These are phyloP conservation scores for Laupala kohalensis DNA, from an alignment of 1,140 invertebrate species.

Conservation along the genomic window DNA sequence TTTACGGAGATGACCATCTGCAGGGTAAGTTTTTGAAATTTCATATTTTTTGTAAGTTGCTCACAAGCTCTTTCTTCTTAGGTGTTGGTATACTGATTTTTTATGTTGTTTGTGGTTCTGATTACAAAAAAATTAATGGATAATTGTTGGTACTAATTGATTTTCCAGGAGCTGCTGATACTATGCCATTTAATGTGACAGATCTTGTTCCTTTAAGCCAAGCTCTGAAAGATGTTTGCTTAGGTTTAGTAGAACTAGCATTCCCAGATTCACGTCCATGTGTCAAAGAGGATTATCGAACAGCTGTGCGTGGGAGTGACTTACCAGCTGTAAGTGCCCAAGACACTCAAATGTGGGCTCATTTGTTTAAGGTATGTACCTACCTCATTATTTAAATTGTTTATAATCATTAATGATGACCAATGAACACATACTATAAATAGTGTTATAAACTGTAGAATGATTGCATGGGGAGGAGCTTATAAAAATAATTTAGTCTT, in stretches of 20 bases:
- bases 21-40: conserved; percentile 25
- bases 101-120: conserved; percentile 7
- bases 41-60: conserved; percentile 20
- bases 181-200: conserved; percentile 47
- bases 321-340: conserved; percentile 24
- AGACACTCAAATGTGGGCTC: conserved; percentile 36
- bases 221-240: conserved; percentile 63
- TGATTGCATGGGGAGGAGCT: no score
- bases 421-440: no score
- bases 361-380: conserved; percentile 44
- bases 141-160: no score
- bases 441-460: no score
- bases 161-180: conserved; percentile 15
- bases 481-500: no score
- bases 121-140: conserved; percentile 1
- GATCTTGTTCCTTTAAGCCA: conserved; percentile 51
- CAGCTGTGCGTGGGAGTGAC: conserved; percentile 13
- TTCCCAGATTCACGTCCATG: conserved; percentile 65
- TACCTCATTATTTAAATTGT: no score
- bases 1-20: conserved; percentile 36
- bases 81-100: conserved; percentile 4
- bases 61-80: neutral
- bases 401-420: neutral
- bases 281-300: conserved; percentile 27
- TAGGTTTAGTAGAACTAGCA: conserved; percentile 79